Evolutionary conservation across 2,797 vertebrate species (phyloP).

Genomic region (Peromyscus attwateri): DNA sequence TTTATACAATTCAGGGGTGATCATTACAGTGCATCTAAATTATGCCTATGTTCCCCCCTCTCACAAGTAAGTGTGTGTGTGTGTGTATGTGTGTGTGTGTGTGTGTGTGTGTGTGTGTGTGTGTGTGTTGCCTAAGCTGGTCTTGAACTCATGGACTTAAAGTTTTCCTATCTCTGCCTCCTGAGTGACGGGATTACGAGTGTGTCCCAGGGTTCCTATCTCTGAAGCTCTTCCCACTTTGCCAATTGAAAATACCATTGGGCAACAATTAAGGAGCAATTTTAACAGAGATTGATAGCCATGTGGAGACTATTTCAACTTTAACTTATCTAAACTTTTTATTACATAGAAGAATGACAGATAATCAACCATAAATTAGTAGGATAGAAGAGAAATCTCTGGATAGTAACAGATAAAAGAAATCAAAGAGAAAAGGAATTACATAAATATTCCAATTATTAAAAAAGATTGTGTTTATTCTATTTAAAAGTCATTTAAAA

Average conservation of each 20-base stretch:
- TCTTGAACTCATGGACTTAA: background rate
- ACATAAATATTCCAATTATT: background rate
- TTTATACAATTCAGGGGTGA: background rate
- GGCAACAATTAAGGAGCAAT: background rate
- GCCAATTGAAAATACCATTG: background rate
- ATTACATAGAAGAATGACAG: background rate
- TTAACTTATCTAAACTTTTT: background rate
- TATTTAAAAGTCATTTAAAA: constrained; percentile 42
- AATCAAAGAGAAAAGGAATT: constrained; percentile 28
- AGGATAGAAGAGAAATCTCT: constrained; percentile 7
- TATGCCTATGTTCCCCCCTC: too few relatives aligned
- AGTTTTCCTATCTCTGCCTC: background rate
- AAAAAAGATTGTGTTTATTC: background rate
- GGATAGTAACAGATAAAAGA: background rate
- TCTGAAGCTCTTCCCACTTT: background rate
- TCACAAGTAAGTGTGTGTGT: background rate
- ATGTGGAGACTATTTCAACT: background rate
- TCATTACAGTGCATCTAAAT: background rate
- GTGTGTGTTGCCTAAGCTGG: background rate
- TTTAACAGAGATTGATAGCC: background rate
- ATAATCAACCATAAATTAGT: background rate
- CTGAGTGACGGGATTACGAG: background rate
- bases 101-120: background rate
- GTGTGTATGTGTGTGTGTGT: background rate
- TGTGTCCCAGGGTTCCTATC: background rate